These are phyloP conservation scores for Vanessa tameamea DNA, from an alignment of 1,140 invertebrate genomes.

Conservation along the genomic window DNA sequence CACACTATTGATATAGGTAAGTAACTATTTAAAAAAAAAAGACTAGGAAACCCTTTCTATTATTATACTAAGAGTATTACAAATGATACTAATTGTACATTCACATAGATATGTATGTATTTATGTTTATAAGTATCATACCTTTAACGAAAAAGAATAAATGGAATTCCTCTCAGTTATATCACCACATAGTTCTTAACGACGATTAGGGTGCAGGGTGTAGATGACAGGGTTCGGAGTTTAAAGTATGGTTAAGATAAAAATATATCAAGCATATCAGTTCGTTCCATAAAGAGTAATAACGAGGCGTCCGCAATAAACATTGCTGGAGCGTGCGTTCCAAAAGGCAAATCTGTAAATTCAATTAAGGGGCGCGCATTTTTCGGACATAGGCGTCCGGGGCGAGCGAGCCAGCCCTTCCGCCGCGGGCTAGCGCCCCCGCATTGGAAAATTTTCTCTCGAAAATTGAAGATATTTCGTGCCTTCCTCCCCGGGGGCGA, in stretches of 20 bases:
- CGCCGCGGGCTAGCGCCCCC: conserved; percentile 71
- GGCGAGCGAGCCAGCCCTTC: conserved; percentile 65
- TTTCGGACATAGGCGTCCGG: conserved; percentile 71
- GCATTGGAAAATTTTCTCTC: conserved; percentile 79
- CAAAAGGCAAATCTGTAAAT: conserved; percentile 77
- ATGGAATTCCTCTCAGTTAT: not conserved
- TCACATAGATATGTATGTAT: no score
- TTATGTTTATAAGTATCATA: no score
- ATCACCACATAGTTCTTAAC: not conserved
- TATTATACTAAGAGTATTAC: no score
- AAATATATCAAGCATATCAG: conserved; percentile 38
- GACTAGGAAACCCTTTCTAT: no score
- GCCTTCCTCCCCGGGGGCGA: conserved; percentile 74
- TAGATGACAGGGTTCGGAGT: not conserved
- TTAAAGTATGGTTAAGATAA: conserved; percentile 31
- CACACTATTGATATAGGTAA: no score
- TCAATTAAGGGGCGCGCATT: conserved; percentile 76
- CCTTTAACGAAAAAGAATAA: not conserved
- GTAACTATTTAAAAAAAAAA: no score
- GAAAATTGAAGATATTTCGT: conserved; percentile 80
- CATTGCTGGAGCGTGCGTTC: conserved; percentile 61
- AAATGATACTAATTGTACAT: no score
- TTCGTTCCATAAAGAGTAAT: conserved; percentile 51
- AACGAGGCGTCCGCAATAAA: conserved; percentile 59
- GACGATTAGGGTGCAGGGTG: conserved; percentile 2